These are phyloP conservation scores for Pelodiscus sinensis DNA, from an alignment of 2,113 vertebrate genomes.

Conservation along the genomic window DNA sequence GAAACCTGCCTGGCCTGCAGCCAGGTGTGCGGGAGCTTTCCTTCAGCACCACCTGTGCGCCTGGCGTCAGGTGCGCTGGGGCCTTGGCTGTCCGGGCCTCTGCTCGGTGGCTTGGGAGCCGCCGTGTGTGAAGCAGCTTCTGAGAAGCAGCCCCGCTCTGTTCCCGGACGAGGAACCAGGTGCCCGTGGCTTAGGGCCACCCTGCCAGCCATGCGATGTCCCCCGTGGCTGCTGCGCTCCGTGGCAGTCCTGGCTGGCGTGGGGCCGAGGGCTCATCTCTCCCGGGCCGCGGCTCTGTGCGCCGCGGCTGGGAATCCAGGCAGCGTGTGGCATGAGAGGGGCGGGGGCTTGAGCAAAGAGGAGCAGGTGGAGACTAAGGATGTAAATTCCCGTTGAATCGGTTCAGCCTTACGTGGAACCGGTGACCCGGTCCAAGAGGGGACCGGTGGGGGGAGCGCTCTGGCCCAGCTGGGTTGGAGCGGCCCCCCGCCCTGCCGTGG, in stretches of 20 bases:
- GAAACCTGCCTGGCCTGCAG: neutral
- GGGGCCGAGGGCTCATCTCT: neutral
- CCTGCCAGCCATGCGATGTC: neutral
- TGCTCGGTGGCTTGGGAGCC: no score
- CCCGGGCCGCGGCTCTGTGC: neutral
- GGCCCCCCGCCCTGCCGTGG: no score
- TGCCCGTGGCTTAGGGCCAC: neutral
- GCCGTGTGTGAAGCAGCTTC: no score
- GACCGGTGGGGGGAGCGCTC: no score
- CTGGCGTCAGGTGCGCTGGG: neutral
- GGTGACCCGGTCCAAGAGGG: no score
- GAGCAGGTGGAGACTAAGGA: neutral
- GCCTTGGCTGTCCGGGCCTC: neutral
- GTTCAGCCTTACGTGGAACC: no score
- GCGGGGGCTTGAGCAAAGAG: neutral
- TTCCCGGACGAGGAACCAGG: neutral
- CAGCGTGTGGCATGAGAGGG: neutral
- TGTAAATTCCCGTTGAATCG: no score
- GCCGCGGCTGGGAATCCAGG: neutral
- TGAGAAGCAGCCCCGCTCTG: neutral
- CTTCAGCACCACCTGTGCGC: constrained; percentile 53
- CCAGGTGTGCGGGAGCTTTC: constrained; percentile 59
- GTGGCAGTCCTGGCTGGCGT: neutral
- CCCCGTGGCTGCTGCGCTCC: neutral
- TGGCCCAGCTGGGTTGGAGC: no score